Base-by-base conservation (phyloP, 2,888 invertebrate species). In the Oegoconia quadripuncta region DNA sequence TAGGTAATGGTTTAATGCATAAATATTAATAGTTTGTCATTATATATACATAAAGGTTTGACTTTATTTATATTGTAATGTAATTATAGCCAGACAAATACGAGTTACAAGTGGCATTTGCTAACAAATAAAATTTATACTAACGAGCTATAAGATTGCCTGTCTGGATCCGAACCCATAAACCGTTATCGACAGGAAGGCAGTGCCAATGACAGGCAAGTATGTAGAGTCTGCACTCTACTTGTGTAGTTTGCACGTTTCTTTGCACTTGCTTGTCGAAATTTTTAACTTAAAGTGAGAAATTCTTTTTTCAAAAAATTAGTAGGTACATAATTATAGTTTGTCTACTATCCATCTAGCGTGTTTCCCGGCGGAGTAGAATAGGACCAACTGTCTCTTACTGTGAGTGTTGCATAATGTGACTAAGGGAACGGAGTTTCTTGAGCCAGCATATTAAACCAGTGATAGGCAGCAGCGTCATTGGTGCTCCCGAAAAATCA, bases 131-230 rank as follows among this genome's bases (percentile, higher is more conserved):
- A 27, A 27, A 27, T 25, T 6, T 11, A 12, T 5, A 5, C 13
- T 12, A 13, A 27, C n/a, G 27, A 12, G 6, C 13, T 12, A 6
- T 27, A 27, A 27, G 27, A 9, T 26, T 34, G 35, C 31, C 34
- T 18, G 40, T 28, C 36, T 16, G 36, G 40, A 36, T 16, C 36
- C 40, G 28, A 41, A 41, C 35, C n/a, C 25, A 30, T 35, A 36
- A 41, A 36, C 31, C 13, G 31, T 32, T 36, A 41, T 41, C 40
- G 27, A 11, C 36, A 41, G 40, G 40, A 41, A 36, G 36, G 7
- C 32, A 36, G 29, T 27, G 26, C 22, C 29, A 32, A 32, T 13
- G 31, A 15, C 26, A 25, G 11, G 20, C 30, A 12, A 15, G 16
- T 16, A n/a, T 12, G n/a, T 17, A 7, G n/a, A 18, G 28, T 13